Conservation (phyloP, 2,888 invertebrate genomes). For the Odontothrips loti region DNA sequence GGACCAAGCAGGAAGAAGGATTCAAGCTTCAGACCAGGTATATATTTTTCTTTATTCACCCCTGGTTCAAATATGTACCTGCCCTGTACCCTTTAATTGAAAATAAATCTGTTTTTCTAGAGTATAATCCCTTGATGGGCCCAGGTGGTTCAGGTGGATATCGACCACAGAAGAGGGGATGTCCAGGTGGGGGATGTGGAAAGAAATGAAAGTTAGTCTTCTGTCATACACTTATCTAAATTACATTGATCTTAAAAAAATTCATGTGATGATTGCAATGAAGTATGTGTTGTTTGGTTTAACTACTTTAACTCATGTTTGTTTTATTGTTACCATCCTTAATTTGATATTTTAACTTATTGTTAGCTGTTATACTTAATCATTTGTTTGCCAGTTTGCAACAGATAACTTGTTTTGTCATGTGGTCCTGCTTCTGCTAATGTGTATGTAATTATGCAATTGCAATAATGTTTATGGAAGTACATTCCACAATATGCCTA, state of each 20-base stretch:
- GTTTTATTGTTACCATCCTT: neutral
- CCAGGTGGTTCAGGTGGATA: neutral
- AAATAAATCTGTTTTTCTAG: neutral
- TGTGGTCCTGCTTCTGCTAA: no score
- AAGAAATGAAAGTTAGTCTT: neutral
- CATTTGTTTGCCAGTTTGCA: no score
- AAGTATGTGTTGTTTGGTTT: neutral
- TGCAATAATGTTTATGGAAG: no score
- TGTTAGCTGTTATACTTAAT: neutral
- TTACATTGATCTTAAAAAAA: neutral
- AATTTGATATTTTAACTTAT: neutral
- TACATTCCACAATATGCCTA: no score
- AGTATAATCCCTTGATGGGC: neutral
- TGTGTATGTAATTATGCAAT: no score
- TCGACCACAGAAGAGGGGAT: neutral
- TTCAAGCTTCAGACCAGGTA: neutral
- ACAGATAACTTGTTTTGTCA: no score
- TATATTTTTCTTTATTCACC: neutral
- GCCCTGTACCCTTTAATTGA: neutral
- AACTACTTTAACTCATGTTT: neutral
- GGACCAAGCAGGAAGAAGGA: conserved; percentile 2
- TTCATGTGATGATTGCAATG: neutral
- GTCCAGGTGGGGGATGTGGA: neutral
- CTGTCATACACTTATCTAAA: neutral
- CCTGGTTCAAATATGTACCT: neutral